phyloP scores from a whole-genome alignment of 2,797 vertebrate species.

The Chloroceryle amazona region DNA sequence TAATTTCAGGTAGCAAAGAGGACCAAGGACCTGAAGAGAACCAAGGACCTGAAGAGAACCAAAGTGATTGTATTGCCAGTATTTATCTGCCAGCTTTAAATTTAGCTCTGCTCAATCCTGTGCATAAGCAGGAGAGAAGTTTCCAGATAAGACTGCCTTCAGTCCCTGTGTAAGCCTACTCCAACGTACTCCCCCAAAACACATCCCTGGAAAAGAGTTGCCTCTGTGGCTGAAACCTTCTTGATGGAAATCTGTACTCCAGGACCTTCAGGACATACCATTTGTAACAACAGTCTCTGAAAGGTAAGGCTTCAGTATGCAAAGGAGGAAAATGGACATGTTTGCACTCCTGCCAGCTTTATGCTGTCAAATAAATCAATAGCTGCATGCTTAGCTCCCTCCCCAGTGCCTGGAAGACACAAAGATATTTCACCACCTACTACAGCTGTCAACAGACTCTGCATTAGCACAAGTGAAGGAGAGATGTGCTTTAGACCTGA shows the following conservation, averaged over 20 bases:
- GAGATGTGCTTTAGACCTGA: neutral
- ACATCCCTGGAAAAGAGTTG: rapidly evolving
- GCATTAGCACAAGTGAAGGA: neutral
- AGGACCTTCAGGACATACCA: neutral
- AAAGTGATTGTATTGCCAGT: neutral
- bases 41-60: neutral
- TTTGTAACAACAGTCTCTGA: neutral
- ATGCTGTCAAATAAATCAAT: neutral
- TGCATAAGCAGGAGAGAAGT: rapidly evolving
- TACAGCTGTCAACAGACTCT: neutral
- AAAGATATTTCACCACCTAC: neutral
- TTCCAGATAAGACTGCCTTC: neutral
- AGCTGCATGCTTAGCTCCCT: neutral
- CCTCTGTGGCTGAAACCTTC: neutral
- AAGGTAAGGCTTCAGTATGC: neutral
- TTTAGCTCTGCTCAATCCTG: neutral
- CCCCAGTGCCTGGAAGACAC: neutral
- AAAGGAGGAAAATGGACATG: neutral
- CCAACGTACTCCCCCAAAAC: rapidly evolving
- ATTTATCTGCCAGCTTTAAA: neutral
- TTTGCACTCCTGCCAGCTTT: neutral
- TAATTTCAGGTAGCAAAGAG: neutral
- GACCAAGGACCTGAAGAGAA: neutral
- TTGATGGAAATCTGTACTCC: neutral
- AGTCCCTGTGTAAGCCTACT: neutral